Evolutionary conservation across 2,888 invertebrate species (phyloP), one percentile per base, ranked within the genome.

Genomic region (Abrostola tripartita): DNA sequence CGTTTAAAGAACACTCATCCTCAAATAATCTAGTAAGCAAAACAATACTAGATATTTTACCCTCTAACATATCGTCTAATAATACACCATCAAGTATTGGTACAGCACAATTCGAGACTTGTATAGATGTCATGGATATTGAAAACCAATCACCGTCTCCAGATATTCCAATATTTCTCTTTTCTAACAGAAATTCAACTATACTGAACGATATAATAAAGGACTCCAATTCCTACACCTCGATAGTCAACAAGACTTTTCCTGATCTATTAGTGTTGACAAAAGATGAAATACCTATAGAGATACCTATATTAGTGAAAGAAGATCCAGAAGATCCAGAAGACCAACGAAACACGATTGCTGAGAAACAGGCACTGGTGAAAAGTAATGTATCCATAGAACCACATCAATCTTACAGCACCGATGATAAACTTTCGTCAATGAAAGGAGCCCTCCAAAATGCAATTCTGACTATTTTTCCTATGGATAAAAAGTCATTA

Each of bases 111-210:
- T 10, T 1, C 11, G 37, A 52, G 10, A 36, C 35, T 36, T n/a
- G 9, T 11, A 24, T 12, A n/a, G 14, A 14, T 40, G 11, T n/a
- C 5, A 7, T 37, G 1, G 47, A 53, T 9, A 14, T 24, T 42
- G 59, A 53, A 5, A 64, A 12, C 9, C 8, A 52, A 10, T 36
- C 64, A 47, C 8, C n/a, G 35, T n/a, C 11, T 14, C 8, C 5
- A 24, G 14, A 74, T 60, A 47, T 60, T 41, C 56, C 70, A 36
- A 8, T 54, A 6, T 60, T 64, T 36, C 37, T 60, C 12, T 74
- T 60, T 12, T 12, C 56, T 40, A 37, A 24, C 1, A 58, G 11
- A 41, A 14, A 65, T 7, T 41, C 52, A 12, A n/a, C 11, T 14
- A 56, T 44, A 1, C 0, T 57, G 0, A 60, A 8, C 12, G 54